These are phyloP conservation scores for Neria commutata DNA, from an alignment of 2,888 invertebrate genomes.

Conservation along the genomic window DNA sequence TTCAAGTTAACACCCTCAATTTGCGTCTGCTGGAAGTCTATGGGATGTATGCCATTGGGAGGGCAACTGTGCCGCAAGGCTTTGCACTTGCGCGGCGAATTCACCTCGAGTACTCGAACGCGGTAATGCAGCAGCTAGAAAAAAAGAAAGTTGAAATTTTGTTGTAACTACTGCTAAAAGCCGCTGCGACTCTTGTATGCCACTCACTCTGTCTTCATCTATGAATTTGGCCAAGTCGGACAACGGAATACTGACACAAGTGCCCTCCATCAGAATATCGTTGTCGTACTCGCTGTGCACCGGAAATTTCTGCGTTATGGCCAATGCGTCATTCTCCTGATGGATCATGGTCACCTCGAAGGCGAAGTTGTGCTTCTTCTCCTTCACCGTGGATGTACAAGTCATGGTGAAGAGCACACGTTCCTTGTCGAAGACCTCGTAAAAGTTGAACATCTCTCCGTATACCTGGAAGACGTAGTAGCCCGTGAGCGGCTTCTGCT, in stretches of 20 bases:
- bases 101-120: conserved; percentile 49
- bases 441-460: conserved; percentile 60
- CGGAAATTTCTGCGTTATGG: conserved; percentile 57
- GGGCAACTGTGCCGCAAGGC: conserved; percentile 34
- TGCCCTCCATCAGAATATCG: conserved; percentile 58
- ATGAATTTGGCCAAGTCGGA: conserved; percentile 55
- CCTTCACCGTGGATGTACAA: conserved; percentile 52
- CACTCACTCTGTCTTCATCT: conserved; percentile 50
- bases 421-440: conserved; percentile 57
- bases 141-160: neutral
- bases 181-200: neutral
- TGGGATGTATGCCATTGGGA: conserved; percentile 33
- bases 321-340: conserved; percentile 55
- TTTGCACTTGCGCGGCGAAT: conserved; percentile 45
- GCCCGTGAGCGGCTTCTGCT: conserved; percentile 54
- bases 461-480: conserved; percentile 58
- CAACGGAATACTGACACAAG: conserved; percentile 52
- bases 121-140: conserved; percentile 51
- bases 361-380: conserved; percentile 54
- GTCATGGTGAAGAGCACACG: conserved; percentile 59
- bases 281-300: conserved; percentile 60
- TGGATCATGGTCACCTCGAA: conserved; percentile 58
- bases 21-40: conserved; percentile 47
- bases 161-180: neutral
- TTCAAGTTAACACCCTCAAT: conserved; percentile 55